A percentile compares a stretch with the other conserved stretches of the same genome.
Evolutionary conservation across 1,140 invertebrate species (phyloP).

Genomic region (Drosophila kanapiae): DNA sequence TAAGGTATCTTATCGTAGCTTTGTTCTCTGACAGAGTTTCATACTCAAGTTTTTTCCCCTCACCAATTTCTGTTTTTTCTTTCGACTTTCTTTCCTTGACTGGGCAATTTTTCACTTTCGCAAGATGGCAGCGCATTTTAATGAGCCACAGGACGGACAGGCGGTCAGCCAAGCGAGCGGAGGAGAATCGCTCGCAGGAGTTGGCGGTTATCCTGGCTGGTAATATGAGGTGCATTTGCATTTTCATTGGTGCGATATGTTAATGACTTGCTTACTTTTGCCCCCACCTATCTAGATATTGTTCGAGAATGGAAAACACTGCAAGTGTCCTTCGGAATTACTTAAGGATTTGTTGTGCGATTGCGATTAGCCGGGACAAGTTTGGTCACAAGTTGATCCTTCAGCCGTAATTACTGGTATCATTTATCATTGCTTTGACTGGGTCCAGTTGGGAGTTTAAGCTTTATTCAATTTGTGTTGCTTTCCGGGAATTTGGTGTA

Average conservation of each 20-base stretch:
- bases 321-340: constrained; percentile 27
- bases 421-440: constrained; percentile 62
- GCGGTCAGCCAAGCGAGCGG: constrained; percentile 33
- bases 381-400: constrained; percentile 37
- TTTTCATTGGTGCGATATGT: constrained; percentile 83
- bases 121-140: constrained; percentile 83
- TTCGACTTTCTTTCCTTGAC: constrained; percentile 44
- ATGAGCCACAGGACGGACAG: constrained; percentile 61
- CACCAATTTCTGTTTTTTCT: constrained; percentile 20
- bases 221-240: constrained; percentile 79
- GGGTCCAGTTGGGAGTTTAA: not conserved
- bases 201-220: constrained; percentile 13
- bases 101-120: constrained; percentile 82
- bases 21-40: not conserved
- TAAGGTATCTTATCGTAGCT: not conserved
- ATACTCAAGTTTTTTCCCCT: constrained; percentile 12
- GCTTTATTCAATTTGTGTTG: constrained; percentile 11
- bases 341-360: constrained; percentile 44
- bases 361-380: constrained; percentile 49
- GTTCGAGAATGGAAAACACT: constrained; percentile 33
- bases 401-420: constrained; percentile 50
- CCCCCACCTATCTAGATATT: constrained; percentile 50
- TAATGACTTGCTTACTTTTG: constrained; percentile 78
- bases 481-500: not conserved
- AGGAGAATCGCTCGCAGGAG: constrained; percentile 22